Evolutionary conservation across 1,140 invertebrate genomes (phyloP), one percentile per base, ranked within the genome.

Genomic region (Parasteatoda tepidariorum): DNA sequence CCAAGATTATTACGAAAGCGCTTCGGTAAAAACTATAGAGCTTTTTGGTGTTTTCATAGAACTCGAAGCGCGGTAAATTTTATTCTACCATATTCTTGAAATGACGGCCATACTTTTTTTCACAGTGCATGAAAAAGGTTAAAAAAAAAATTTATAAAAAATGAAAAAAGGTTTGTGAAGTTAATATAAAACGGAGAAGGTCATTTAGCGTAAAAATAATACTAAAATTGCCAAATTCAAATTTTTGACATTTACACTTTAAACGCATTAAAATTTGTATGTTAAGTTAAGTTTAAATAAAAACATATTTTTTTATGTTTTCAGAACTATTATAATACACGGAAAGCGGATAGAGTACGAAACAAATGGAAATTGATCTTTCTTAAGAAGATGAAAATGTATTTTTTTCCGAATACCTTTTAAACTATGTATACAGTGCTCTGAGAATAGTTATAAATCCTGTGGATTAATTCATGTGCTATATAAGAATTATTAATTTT

Each of bases 251-350:
- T 48, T 18, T 48, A 9, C 18, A 48, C 18, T 48, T 18, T 9
- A 7, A 48, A 48, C 41, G 18, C 41, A 9, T 9, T 18, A 48
- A 18, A 48, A 7, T 18, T 48, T 48, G 7, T 48, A 18, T 48
- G 41, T 9, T 48, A 18, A 7, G 18, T 48, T 48, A 48, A 48
- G 18, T 48, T 48, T 48, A 48, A 48, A 48, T 18, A 7, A 7
- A 48, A 2, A 26, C 26, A n/a, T 4, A n/a, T n/a, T n/a, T n/a
- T n/a, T n/a, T n/a, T n/a, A n/a, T n/a, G n/a, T 70, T 70, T 70
- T 24, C 24, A 70, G 66, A 13, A 70, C 66, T 24, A 70, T 70
- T 15, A 41, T 70, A 70, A 38, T 70, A 18, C 66, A 70, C 22
- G 24, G 66, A 33, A 70, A 26, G n/a, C 66, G n/a, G 24, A 24